These are phyloP conservation scores for Drosophila grimshawi DNA, from an alignment of 1,140 invertebrate species.

Conservation along the genomic window DNA sequence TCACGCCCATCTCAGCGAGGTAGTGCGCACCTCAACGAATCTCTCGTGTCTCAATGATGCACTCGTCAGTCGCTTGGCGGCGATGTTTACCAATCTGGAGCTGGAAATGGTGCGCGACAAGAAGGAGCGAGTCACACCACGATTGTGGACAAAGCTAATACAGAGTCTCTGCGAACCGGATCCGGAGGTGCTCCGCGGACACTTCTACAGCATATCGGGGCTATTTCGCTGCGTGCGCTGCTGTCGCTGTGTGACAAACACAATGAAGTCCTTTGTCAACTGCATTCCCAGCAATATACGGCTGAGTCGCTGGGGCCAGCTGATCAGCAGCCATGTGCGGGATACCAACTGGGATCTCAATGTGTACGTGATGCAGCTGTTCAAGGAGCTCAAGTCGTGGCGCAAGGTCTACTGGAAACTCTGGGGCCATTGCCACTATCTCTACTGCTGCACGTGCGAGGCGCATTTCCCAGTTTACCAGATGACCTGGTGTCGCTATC, in stretches of 20 bases:
- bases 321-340: slow-evolving; percentile 89
- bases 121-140: slow-evolving; percentile 93
- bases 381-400: slow-evolving; percentile 93
- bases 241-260: slow-evolving; percentile 86
- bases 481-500: slow-evolving; percentile 92
- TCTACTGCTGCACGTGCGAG: slow-evolving; percentile 91
- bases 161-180: slow-evolving; percentile 89
- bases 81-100: slow-evolving; percentile 92
- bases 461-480: slow-evolving; percentile 91
- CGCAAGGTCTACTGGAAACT: slow-evolving; percentile 96
- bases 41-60: slow-evolving; percentile 93
- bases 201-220: slow-evolving; percentile 91
- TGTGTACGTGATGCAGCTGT: slow-evolving; percentile 91
- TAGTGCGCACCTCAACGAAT: slow-evolving; percentile 91
- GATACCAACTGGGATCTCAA: slow-evolving; percentile 93
- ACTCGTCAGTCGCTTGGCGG: slow-evolving; percentile 88
- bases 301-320: slow-evolving; percentile 88
- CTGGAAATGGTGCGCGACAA: slow-evolving; percentile 91
- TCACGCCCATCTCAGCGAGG: slow-evolving; percentile 91
- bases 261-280: slow-evolving; percentile 88
- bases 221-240: slow-evolving; percentile 89
- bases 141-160: slow-evolving; percentile 93
- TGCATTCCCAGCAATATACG: slow-evolving; percentile 89
- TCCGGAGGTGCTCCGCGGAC: slow-evolving; percentile 90
- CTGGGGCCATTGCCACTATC: slow-evolving; percentile 94